Base-by-base conservation (phyloP, 2,888 invertebrate species). In the Halocaridina rubra region DNA sequence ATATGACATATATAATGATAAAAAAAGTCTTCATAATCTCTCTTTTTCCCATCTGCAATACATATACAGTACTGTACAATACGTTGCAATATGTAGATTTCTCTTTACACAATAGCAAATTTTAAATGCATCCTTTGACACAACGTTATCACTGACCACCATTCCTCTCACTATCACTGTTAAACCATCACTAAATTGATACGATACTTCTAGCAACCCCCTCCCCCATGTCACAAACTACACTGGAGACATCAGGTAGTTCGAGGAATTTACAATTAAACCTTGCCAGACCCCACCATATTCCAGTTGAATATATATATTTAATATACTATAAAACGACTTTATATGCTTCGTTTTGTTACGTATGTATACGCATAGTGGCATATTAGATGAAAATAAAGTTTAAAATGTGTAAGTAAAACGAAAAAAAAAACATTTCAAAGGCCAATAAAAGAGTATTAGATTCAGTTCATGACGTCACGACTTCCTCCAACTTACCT, bases 401-500 rank as follows among this genome's bases (percentile, higher is more conserved):
- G 32, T 22, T 19, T 19, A 30, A n/a, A 16, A 46, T 33, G 39
- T 22, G 19, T 32, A 16, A 22, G 39, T 5, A 19, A 33, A 75
- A 75, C 29, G 24, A 53, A 29, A 19, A 8, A 27, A 29, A 29
- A 46, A 75, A 75, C 5, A 3, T 10, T 22, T n/a, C 10, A 19
- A 19, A n/a, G 13, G 19, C 10, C 22, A n/a, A 13, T 64, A 10
- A 19, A 19, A 2, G 64, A 19, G 22, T 67, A 19, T 5, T 67
- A 27, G 67, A 13, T 19, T 16, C 27, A 59, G 61, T 59, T 19
- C 29, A 7, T 80, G 80, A 71, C 80, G 80, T 80, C 80, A 71
- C 32, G 27, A 57, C 80, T 80, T 80, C 72, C 80, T 72, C 80
- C 80, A 72, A 46, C 80, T 80, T 72, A 71, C 80, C 71, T 59